These are phyloP conservation scores for Rhadina sibilatrix DNA, from an alignment of 2,113 vertebrate genomes.

Conservation along the genomic window DNA sequence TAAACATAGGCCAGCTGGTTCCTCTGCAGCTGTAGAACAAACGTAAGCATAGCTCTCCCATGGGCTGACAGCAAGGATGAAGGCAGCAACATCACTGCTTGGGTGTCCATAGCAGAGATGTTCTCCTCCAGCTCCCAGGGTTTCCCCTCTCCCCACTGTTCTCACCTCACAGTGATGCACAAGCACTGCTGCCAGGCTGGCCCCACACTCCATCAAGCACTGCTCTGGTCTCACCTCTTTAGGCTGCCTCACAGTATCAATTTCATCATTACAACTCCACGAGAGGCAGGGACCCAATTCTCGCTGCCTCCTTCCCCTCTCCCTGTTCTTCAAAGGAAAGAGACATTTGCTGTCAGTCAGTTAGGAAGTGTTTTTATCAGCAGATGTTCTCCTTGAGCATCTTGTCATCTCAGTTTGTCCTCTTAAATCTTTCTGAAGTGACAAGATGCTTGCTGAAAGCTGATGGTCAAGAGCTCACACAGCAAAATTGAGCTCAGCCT, in stretches of 20 bases:
- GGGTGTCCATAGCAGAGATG: neutral
- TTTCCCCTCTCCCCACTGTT: neutral
- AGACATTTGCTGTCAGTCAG: neutral
- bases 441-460: neutral
- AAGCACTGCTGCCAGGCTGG: neutral
- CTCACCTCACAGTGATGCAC: fast-evolving
- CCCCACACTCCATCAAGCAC: neutral
- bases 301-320: neutral
- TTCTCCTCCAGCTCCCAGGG: neutral
- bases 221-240: neutral
- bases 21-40: neutral
- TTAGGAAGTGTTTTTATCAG: neutral
- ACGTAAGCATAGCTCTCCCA: neutral
- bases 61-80: neutral
- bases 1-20: neutral
- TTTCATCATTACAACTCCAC: neutral
- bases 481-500: neutral
- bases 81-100: neutral
- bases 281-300: neutral
- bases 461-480: neutral
- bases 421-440: neutral
- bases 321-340: neutral
- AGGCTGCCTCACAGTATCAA: neutral
- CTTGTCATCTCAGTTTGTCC: neutral
- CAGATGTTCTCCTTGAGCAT: neutral